Base-by-base conservation (phyloP, 2,888 invertebrate genomes). In the Diaperis boleti region DNA sequence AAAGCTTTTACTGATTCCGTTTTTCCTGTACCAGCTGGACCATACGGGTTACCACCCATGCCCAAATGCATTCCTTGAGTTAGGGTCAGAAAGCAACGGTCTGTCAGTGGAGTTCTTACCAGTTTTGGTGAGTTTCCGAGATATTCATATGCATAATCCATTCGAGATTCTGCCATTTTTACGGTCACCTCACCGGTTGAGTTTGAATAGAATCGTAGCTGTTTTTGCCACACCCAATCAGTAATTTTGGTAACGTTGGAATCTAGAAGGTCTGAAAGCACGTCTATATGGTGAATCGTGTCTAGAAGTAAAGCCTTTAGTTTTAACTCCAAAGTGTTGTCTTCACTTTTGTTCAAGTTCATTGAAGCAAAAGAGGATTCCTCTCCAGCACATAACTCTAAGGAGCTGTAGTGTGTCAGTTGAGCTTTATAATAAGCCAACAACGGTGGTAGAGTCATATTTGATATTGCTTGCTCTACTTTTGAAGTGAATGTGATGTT, bases 11-110 rank as follows among this genome's bases (percentile, higher is more conserved):
- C 96, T 14, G 97, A 96, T 82, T 99, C 98, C 0, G 98, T 99
- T 84, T 99, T 99, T 0, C 98, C 98, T 0, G 98, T 99, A 56
- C 99, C 99, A 13, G 99, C 99, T 1, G 98, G 98, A 0, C 99
- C 99, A 75, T 98, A 98, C 0, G 98, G 98, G 83, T 99, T 99
- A 5, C 98, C 99, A 59, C 98, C 98, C 70, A 98, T 85, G 0
- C 98, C 98, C 82, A 98, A 89, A 76, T 93, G 91, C 88, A 98
- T 91, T 1, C 96, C 95, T 85, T 98, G 98, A 5, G 97, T 98
- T 62, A 99, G 84, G 37, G 98, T 97, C 59, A 99, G 85, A 82
- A 98, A 99, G 79, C 99, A 99, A 79, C 96, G 95, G 81, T 99
- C 98, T 11, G 98, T 98, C 55, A 98, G 84, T 22, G 94, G 93